Base-by-base conservation (phyloP, 1,140 invertebrate genomes). In the Penaeus chinensis region DNA sequence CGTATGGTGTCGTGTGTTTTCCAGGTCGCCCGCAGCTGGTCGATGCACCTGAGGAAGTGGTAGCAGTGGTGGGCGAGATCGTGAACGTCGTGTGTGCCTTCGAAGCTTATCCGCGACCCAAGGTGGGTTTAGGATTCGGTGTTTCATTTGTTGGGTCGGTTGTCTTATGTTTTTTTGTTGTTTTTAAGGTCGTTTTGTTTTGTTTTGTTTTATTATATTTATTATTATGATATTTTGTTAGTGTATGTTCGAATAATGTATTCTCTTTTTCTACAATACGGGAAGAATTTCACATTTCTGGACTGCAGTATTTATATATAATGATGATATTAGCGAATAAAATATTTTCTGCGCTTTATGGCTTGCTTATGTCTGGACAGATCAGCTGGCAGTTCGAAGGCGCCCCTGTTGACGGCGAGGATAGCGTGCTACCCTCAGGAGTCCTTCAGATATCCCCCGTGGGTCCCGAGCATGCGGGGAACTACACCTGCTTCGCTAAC, bases 401-500 rank as follows among this genome's bases (percentile, higher is more conserved):
- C 37, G n/a, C 79, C n/a, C 78, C 88, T 32, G 60, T 69, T 20
- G 71, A 54, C 18, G 32, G 47, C 27, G 32, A 54, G n/a, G 83
- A 77, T 18, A 74, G 42, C 76, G 74, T 82, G n/a, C 76, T 88
- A 54, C 32, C 78, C 13, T 77, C 89, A 47, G 89, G 84, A 74
- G 84, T 84, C 18, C 82, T 91, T 2, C 84, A 84, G 65, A 86
- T 91, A 27, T 91, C 90, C 47, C 89, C 85, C 16, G 85, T 88
- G 3, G 80, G 91, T 8, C 90, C 92, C 2, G 90, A 89, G 63
- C 92, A 94, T 87, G 89, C 89, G 16, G 93, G 93, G 13, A 91
- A 90, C 32, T 94, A 94, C 89, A 93, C 92, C 11, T 94, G 94
- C 91, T 84, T 92, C 77, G 94, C 93, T n/a, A 90, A 90, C 13